Base-by-base conservation (phyloP, 2,888 invertebrate genomes). In the Clistopyga incitator region DNA sequence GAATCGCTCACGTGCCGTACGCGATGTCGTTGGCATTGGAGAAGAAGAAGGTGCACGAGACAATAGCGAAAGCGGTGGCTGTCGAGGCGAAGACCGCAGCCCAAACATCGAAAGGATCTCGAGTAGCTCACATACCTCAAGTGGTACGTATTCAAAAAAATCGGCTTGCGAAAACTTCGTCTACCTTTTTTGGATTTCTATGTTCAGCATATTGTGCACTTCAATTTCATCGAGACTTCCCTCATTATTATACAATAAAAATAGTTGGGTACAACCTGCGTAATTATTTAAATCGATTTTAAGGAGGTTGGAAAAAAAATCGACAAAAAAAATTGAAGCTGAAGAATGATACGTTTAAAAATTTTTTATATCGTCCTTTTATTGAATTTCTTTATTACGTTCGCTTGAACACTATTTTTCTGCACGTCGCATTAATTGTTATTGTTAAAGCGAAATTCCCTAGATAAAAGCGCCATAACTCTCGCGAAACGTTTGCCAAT, bases 1-100 rank as follows among this genome's bases (percentile, higher is more conserved):
- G 96, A 78, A 97, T 97, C 87, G 96, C 97, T 29, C 97, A 97
- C 88, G 97, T 97, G 67, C 96, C 96, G 77, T 97, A 97, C 93
- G 96, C 96, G 38, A 94, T 95, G 87, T 95, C 96, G 29, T 94
- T 97, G 81, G 94, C 97, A 86, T 94, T 95, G 89, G 96, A 96
- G 11, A 97, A 97, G 90, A 96, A 95, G 89, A 94, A 94, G 83
- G 95, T 96, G 34, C 92, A 95, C 84, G 95, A 95, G 84, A 93
- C 94, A 81, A 94, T 93, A 4, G 90, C 91, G 38, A 91, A 90
- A 88, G 93, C 78, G 15, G 59, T 80, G 15, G 72, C 77, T 1
- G 52, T 84, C 4, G 87, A 92, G 20, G 86, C 84, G 20, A 90
- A 90, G 90, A 96, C 96, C 0, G 94, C 95, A 25, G 95, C 96